Evolutionary conservation across 2,888 invertebrate species (phyloP), one percentile per base, ranked within the genome.

Genomic region (Balanococcus diminutus): DNA sequence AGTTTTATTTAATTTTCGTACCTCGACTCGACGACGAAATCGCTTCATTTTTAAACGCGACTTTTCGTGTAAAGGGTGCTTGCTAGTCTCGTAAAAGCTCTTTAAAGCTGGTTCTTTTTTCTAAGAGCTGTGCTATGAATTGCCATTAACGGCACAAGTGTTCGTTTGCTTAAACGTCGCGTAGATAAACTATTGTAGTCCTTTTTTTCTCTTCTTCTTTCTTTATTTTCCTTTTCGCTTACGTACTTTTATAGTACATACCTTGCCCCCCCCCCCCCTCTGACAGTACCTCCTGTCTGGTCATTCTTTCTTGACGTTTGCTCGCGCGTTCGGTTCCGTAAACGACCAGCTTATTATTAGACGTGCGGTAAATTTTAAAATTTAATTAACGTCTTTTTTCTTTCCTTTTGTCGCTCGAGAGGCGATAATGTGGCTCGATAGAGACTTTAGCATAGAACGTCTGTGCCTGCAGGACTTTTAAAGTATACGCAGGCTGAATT

Each of bases 111-210:
- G 67, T 79, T 36, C 75, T 28, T 79, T 19, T n/a, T 22, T 22
- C 22, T 22, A 22, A 56, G 75, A 25, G 36, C n/a, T 79, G 22
- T 16, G 28, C 75, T 36, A 79, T 32, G 75, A 79, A 79, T 79
- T 79, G 75, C 75, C 75, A 79, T 79, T 79, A 79, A 79, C 75
- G 75, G 75, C 75, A 36, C 28, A 79, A 79, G 75, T 79, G 75
- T 36, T 79, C 75, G 36, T 79, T 79, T 79, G 75, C 75, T 79
- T 79, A 79, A 79, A 79, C 75, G 67, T 67, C 67, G 56, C 56
- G 75, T 19, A 79, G 75, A 79, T 36, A 79, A 79, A 79, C 75
- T 79, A 67, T 67, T 67, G 67, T 67, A 56, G 67, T 67, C 25
- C 16, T 67, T 67, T 67, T 67, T 67, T 67, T 16, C 25, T 28